These are phyloP conservation scores for Conops quadrifasciatus DNA, from an alignment of 2,888 invertebrate species.

Conservation along the genomic window DNA sequence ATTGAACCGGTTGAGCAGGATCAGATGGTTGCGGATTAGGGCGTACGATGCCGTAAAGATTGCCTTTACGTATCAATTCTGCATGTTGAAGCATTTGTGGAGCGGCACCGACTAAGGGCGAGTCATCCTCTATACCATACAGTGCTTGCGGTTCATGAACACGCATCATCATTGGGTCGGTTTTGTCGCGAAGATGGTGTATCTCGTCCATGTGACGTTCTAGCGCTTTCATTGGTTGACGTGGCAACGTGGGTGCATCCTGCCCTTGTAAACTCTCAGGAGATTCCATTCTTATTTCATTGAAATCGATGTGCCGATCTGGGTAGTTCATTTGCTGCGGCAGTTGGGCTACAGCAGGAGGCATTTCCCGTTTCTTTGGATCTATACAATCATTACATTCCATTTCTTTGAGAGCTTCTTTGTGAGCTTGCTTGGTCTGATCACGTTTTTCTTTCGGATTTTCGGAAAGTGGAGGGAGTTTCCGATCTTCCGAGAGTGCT, in stretches of 20 bases:
- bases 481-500: neutral
- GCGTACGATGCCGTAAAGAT: conserved; percentile 57
- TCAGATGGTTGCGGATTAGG: conserved; percentile 37
- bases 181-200: conserved; percentile 6
- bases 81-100: conserved; percentile 52
- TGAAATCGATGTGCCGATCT: neutral
- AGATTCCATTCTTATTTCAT: neutral
- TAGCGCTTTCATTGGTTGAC: conserved; percentile 6
- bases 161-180: conserved; percentile 28
- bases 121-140: neutral
- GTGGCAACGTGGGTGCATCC: conserved; percentile 9
- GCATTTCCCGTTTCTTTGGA: too few species aligned
- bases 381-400: too few species aligned
- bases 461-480: neutral
- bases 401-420: too few species aligned
- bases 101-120: conserved; percentile 43
- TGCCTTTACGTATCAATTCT: conserved; percentile 57
- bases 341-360: too few species aligned
- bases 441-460: too few species aligned
- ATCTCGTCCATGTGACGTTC: conserved; percentile 29
- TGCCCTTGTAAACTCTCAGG: neutral
- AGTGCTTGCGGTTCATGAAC: neutral
- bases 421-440: too few species aligned
- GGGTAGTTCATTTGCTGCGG: too few species aligned
- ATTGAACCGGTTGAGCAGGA: conserved; percentile 21